Conservation (phyloP, 2,797 vertebrate genomes). For the Mastacembelus armatus region DNA sequence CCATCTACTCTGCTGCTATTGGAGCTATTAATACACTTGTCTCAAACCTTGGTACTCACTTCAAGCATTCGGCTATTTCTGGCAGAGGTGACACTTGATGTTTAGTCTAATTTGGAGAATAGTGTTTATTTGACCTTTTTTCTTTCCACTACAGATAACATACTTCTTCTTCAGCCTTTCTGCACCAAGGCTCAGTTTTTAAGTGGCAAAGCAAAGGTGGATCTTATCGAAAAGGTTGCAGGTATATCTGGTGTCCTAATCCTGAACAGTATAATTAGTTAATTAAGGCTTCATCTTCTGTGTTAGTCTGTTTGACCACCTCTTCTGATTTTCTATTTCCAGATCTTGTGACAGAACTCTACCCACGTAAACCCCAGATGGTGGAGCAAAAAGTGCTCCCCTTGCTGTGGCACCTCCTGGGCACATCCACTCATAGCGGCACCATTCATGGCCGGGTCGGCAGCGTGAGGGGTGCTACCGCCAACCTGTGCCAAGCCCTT, state of each 20-base stretch:
- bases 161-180: slow-evolving; percentile 92
- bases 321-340: slow-evolving; percentile 28
- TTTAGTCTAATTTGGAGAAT: not conserved
- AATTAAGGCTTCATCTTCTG: not conserved
- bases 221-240: slow-evolving; percentile 93
- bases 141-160: slow-evolving; percentile 81
- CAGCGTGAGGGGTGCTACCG: slow-evolving; percentile 85
- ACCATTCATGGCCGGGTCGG: slow-evolving; percentile 84
- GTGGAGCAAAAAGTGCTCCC: slow-evolving; percentile 91
- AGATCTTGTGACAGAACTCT: slow-evolving; percentile 90
- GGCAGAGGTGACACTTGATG: not conserved
- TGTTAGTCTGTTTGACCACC: not conserved
- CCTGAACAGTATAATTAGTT: not conserved
- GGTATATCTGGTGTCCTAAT: slow-evolving; percentile 78
- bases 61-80: not conserved
- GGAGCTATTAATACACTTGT: slow-evolving; percentile 88
- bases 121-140: slow-evolving; percentile 7
- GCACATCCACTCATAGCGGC: slow-evolving; percentile 84
- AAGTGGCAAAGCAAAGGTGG: slow-evolving; percentile 93
- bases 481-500: slow-evolving; percentile 87
- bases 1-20: slow-evolving; percentile 89
- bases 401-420: slow-evolving; percentile 93
- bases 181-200: slow-evolving; percentile 95
- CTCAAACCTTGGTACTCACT: slow-evolving; percentile 86
- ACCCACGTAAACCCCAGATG: slow-evolving; percentile 89